phyloP scores from a whole-genome alignment of 2,888 invertebrate species.

The Heliconius hortense region DNA sequence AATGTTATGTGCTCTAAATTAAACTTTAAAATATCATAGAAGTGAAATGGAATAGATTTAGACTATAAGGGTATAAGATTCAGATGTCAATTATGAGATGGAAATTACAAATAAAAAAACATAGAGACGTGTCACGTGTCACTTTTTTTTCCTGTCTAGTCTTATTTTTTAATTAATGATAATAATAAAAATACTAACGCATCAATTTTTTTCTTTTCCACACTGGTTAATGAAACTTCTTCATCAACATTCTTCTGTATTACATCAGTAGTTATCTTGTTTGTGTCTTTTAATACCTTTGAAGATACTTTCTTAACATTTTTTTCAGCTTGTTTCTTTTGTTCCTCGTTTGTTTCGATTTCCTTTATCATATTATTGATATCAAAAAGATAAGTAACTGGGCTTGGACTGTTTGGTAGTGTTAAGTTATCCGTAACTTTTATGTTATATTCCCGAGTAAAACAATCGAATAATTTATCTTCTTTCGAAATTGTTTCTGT shows the following conservation, averaged over 20 bases:
- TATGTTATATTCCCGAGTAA: constrained; percentile 52
- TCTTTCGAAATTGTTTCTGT: constrained; percentile 50
- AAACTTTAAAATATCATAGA: neutral
- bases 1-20: neutral
- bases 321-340: constrained; percentile 55
- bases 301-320: constrained; percentile 50
- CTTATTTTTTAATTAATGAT: too few relatives aligned
- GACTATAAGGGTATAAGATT: neutral
- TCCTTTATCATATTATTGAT: constrained; percentile 58
- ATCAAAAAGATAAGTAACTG: constrained; percentile 59
- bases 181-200: constrained; percentile 48
- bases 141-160: too few relatives aligned
- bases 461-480: constrained; percentile 48
- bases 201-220: constrained; percentile 51
- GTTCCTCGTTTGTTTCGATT: constrained; percentile 52
- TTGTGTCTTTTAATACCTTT: constrained; percentile 52
- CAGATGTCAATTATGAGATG: too few relatives aligned
- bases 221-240: constrained; percentile 48
- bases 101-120: too few relatives aligned
- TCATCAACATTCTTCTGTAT: constrained; percentile 53
- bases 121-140: too few relatives aligned
- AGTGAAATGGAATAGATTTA: neutral
- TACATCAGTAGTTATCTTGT: constrained; percentile 56
- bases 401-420: constrained; percentile 37
- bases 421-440: constrained; percentile 52